A percentile compares a stretch with the other conserved stretches of the same genome.
phyloP scores from a whole-genome alignment of 1,140 invertebrate species.

The Zaprionus tsacasi region DNA sequence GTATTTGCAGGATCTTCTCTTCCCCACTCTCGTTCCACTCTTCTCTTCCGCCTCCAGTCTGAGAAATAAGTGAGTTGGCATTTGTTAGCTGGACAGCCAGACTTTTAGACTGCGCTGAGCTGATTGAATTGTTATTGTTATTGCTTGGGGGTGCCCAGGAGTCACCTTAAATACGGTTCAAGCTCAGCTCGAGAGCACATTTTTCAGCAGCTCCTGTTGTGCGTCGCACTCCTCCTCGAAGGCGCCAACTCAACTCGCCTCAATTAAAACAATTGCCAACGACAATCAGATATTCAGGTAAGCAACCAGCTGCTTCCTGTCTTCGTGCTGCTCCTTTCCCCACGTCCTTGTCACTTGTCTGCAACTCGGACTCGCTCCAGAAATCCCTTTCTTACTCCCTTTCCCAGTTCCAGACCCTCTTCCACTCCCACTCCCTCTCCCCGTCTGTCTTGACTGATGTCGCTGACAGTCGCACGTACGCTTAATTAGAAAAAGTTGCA shows the following conservation, averaged over 20 bases:
- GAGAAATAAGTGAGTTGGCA: slow-evolving; percentile 78
- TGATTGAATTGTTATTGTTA: slow-evolving; percentile 79
- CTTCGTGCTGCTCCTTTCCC: neutral
- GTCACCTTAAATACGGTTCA: slow-evolving; percentile 36
- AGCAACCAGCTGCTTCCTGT: neutral
- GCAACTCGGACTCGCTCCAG: neutral
- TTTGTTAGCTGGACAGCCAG: slow-evolving; percentile 46
- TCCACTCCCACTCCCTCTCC: neutral
- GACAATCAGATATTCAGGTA: slow-evolving; percentile 74
- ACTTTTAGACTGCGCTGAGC: slow-evolving; percentile 31
- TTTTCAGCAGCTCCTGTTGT: slow-evolving; percentile 6
- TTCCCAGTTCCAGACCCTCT: neutral
- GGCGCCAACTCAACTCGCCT: slow-evolving; percentile 46
- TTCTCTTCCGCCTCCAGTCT: slow-evolving; percentile 15
- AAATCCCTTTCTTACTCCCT: neutral
- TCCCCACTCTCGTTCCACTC: neutral
- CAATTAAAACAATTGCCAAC: slow-evolving; percentile 81
- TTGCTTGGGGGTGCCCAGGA: slow-evolving; percentile 48
- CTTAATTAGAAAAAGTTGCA: slow-evolving; percentile 80
- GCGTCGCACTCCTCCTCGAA: neutral
- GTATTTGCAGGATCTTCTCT: slow-evolving; percentile 29
- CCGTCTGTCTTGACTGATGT: slow-evolving; percentile 38
- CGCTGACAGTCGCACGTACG: slow-evolving; percentile 78
- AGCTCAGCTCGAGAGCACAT: slow-evolving; percentile 4
- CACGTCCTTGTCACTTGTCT: slow-evolving; percentile 14